These are phyloP conservation scores for Colaptes auratus DNA, from an alignment of 2,113 vertebrate species.

Conservation along the genomic window DNA sequence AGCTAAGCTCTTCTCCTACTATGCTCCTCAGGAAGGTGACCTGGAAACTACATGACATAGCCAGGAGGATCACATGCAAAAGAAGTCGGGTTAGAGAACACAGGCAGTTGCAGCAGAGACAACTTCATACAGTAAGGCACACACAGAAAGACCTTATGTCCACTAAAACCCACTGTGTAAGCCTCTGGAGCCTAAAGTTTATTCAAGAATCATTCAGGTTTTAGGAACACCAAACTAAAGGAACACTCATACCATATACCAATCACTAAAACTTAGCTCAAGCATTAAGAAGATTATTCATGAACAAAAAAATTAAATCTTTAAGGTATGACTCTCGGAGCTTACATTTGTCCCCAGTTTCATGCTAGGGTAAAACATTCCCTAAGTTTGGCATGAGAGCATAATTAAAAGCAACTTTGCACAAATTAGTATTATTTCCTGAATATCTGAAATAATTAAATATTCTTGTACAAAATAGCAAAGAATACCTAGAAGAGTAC, in stretches of 20 bases:
- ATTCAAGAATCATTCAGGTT: background rate
- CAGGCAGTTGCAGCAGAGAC: background rate
- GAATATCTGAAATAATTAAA: slow-evolving; percentile 21
- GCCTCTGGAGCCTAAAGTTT: background rate
- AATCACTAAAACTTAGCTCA: background rate
- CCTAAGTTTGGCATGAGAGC: background rate
- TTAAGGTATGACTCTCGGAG: background rate
- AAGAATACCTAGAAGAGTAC: background rate
- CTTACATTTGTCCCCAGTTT: background rate
- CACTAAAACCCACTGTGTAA: background rate
- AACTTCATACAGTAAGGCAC: background rate
- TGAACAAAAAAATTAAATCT: background rate
- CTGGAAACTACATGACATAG: background rate
- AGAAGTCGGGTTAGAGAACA: background rate
- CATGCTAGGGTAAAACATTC: background rate
- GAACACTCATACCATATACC: rapidly evolving
- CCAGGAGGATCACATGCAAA: background rate
- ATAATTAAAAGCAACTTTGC: slow-evolving; percentile 21
- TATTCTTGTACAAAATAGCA: background rate
- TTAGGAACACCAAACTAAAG: background rate
- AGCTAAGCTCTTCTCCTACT: background rate
- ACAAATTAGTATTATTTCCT: background rate
- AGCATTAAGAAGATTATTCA: background rate
- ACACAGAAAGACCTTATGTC: rapidly evolving
- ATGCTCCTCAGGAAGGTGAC: background rate